Percentiles rank a stretch among this genome's conserved stretches.
Evolutionary conservation across 1,140 invertebrate species (phyloP).

Genomic region (Drosophila erecta): DNA sequence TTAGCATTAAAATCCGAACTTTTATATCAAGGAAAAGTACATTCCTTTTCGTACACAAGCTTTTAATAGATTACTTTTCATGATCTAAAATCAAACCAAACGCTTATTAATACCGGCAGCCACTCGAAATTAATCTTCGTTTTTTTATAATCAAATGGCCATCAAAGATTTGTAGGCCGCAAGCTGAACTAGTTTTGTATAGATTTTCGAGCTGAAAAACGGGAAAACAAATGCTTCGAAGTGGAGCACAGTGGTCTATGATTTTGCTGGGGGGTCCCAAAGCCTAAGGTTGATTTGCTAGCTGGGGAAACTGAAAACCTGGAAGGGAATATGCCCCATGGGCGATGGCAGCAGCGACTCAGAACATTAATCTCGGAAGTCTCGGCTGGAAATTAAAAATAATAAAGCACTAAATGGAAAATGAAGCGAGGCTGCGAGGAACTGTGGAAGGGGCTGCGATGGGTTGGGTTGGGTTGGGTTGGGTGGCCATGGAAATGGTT

Average conservation of each 20-base stretch:
- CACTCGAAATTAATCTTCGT: constrained; percentile 25
- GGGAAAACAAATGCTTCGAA: constrained; percentile 20
- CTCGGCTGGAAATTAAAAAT: constrained; percentile 74
- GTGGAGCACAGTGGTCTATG: constrained; percentile 16
- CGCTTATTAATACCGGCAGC: constrained; percentile 23
- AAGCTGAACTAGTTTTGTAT: constrained; percentile 5
- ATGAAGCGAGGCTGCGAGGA: constrained; percentile 47
- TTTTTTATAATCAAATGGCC: constrained; percentile 31
- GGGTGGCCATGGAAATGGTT: constrained; percentile 7
- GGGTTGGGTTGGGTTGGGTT: not conserved
- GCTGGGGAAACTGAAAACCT: not conserved
- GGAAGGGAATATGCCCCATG: constrained; percentile 9
- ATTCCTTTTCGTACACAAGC: too few relatives aligned
- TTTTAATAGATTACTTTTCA: not conserved
- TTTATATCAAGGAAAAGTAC: too few relatives aligned
- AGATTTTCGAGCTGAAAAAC: constrained; percentile 3
- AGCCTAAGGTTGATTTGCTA: constrained; percentile 1
- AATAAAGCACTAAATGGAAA: constrained; percentile 82
- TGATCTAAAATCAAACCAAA: not conserved
- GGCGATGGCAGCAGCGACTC: constrained; percentile 53
- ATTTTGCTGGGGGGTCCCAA: not conserved
- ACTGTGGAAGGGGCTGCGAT: too few relatives aligned
- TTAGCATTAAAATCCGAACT: too few relatives aligned
- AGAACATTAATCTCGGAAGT: constrained; percentile 76
- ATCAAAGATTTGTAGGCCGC: constrained; percentile 7